phyloP scores from a whole-genome alignment of 2,113 vertebrate species.

The Dasyprocta punctata region DNA sequence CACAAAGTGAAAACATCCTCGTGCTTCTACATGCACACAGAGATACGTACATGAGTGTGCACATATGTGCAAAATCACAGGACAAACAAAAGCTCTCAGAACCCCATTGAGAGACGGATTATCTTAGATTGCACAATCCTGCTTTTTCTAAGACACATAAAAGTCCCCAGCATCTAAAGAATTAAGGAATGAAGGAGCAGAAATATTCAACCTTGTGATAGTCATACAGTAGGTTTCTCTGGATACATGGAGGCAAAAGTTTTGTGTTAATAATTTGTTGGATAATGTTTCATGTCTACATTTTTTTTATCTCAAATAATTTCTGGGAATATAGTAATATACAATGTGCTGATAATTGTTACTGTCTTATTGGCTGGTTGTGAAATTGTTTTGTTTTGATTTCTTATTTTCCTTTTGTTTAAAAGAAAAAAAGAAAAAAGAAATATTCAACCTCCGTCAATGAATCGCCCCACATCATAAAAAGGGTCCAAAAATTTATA shows the following conservation, averaged over 20 bases:
- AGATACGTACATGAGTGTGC: not conserved
- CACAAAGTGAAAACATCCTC: not conserved
- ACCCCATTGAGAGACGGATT: not conserved
- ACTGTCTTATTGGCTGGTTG: too few species aligned
- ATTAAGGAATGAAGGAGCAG: not conserved
- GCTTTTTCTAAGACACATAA: not conserved
- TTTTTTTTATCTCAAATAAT: too few species aligned
- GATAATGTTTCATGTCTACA: too few species aligned
- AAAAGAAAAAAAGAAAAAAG: too few species aligned
- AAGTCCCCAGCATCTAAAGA: not conserved
- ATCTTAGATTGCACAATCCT: not conserved
- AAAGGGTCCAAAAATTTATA: not conserved
- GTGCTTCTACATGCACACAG: not conserved
- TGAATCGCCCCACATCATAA: not conserved
- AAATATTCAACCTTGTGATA: too few species aligned
- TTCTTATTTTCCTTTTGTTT: too few species aligned
- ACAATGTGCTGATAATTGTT: too few species aligned
- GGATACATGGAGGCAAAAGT: too few species aligned
- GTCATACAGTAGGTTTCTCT: too few species aligned
- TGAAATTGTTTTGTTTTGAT: too few species aligned
- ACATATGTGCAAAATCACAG: not conserved
- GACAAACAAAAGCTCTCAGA: slow-evolving; percentile 16
- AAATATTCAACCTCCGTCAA: not conserved
- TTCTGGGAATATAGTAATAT: too few species aligned
- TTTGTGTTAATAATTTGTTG: too few species aligned